Conservation (phyloP, 2,113 vertebrate genomes). For the Hippopotamus amphibius region DNA sequence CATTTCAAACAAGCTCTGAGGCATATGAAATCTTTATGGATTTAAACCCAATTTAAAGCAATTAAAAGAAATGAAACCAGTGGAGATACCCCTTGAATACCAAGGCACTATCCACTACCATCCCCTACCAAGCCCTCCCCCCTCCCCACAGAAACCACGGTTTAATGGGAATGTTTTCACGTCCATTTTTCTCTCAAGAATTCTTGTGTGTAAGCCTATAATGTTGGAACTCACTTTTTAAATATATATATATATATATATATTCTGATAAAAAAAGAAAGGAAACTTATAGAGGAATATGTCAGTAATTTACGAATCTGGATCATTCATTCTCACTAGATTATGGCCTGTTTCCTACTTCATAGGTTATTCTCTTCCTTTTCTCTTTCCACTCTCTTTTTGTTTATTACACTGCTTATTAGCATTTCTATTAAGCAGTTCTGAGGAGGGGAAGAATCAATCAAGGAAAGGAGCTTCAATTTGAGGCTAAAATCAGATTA, state of each 20-base stretch:
- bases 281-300: not conserved
- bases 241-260: not conserved
- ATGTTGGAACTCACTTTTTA: not conserved
- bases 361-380: not conserved
- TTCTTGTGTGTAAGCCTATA: not conserved
- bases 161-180: not conserved
- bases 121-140: not conserved
- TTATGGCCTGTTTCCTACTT: not conserved
- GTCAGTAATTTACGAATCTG: not conserved
- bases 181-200: not conserved
- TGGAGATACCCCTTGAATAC: not conserved
- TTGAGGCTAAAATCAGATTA: slow-evolving; percentile 69
- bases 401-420: slow-evolving; percentile 65
- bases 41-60: not conserved
- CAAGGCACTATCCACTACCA: not conserved
- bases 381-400: not conserved
- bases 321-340: slow-evolving; percentile 6
- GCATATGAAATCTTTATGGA: not conserved
- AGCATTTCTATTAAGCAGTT: slow-evolving; percentile 70
- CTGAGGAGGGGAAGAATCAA: slow-evolving; percentile 67
- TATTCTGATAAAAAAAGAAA: not conserved
- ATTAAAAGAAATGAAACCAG: not conserved
- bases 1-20: not conserved
- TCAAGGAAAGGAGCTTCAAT: slow-evolving; percentile 63
- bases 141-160: not conserved